phyloP scores from a whole-genome alignment of 1,140 invertebrate genomes.

The Maconellicoccus hirsutus region DNA sequence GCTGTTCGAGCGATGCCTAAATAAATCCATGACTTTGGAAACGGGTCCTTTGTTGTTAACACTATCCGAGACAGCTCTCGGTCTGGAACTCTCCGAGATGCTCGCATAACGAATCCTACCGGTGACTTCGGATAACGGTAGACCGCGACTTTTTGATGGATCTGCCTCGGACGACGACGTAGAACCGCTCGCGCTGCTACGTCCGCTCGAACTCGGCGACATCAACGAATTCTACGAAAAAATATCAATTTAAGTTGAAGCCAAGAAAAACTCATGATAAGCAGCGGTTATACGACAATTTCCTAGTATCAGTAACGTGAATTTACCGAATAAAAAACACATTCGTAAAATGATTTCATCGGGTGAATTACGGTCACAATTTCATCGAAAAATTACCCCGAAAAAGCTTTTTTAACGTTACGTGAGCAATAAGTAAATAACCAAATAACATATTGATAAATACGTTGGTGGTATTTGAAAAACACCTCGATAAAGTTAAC shows the following conservation, averaged over 20 bases:
- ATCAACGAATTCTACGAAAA: constrained; percentile 35
- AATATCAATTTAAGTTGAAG: constrained; percentile 5
- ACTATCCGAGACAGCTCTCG: constrained; percentile 41
- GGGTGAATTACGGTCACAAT: neutral
- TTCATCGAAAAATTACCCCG: too few species aligned
- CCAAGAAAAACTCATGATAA: too few species aligned
- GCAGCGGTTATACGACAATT: neutral
- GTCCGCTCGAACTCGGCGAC: constrained; percentile 31
- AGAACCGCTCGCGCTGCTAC: constrained; percentile 28
- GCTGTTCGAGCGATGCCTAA: constrained; percentile 64
- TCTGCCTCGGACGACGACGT: constrained; percentile 27
- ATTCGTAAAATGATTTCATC: neutral
- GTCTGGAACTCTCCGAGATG: constrained; percentile 30
- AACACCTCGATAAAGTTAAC: neutral
- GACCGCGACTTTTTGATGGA: constrained; percentile 18
- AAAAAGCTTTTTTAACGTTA: too few species aligned
- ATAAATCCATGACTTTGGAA: constrained; percentile 81
- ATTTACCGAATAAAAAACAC: neutral
- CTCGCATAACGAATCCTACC: constrained; percentile 24
- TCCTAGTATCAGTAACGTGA: neutral
- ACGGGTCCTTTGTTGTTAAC: constrained; percentile 48
- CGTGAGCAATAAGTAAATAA: too few species aligned
- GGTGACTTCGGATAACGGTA: constrained; percentile 18
- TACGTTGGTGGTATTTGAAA: neutral
- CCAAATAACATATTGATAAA: neutral